A percentile compares a stretch with the other conserved stretches of the same genome.
Evolutionary conservation across 2,113 vertebrate genomes (phyloP).

Genomic region (Corythaeola cristata): DNA sequence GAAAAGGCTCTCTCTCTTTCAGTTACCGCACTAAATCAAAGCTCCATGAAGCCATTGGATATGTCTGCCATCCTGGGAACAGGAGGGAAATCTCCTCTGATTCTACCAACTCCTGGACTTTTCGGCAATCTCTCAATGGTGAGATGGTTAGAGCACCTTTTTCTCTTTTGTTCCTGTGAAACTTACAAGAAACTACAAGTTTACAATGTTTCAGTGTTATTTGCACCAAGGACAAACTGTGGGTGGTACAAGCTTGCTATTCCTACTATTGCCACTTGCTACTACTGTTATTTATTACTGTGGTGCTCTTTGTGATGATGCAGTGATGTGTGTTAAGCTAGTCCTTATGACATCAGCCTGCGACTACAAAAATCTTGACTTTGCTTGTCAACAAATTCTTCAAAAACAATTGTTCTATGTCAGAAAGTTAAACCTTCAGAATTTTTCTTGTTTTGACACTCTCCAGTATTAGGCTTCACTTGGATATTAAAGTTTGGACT

Average conservation of each 20-base stretch:
- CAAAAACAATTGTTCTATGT: background rate
- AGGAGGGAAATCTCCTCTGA: constrained; percentile 73
- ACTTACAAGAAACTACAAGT: background rate
- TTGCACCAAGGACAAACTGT: background rate
- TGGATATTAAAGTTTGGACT: background rate
- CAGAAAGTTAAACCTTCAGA: background rate
- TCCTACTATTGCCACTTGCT: background rate
- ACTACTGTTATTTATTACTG: background rate
- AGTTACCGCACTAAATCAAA: constrained; percentile 73
- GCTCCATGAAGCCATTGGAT: constrained; percentile 75
- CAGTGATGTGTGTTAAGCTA: background rate
- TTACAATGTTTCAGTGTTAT: background rate
- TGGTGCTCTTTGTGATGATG: background rate
- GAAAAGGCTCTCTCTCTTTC: background rate
- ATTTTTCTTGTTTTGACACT: background rate
- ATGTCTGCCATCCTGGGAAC: constrained; percentile 77
- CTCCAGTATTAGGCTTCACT: background rate
- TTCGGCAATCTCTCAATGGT: constrained; percentile 78
- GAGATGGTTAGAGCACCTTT: constrained; percentile 8
- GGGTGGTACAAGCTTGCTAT: background rate
- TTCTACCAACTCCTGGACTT: constrained; percentile 72
- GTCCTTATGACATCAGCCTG: background rate
- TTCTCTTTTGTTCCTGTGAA: background rate
- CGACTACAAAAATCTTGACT: background rate
- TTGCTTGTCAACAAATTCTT: background rate